phyloP scores from a whole-genome alignment of 1,140 invertebrate species.

The Heliconius nattereri region DNA sequence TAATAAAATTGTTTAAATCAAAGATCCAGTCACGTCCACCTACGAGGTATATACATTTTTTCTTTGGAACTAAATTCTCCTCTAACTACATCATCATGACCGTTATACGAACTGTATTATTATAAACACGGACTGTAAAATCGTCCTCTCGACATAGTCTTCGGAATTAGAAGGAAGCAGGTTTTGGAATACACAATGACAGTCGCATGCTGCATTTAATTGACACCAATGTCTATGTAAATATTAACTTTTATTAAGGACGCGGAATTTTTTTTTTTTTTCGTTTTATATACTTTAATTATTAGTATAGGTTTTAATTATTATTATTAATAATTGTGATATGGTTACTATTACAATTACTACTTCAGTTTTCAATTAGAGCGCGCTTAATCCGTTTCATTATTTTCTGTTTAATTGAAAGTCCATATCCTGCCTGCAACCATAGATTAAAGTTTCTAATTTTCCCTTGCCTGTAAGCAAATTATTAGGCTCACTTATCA shows the following conservation, averaged over 20 bases:
- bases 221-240: conserved; percentile 69
- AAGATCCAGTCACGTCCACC: conserved; percentile 47
- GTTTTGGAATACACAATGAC: conserved; percentile 47
- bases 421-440: conserved; percentile 55
- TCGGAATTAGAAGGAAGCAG: conserved; percentile 45
- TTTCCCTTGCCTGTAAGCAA: conserved; percentile 54
- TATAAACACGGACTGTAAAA: conserved; percentile 44
- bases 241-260: conserved; percentile 30
- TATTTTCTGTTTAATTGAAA: conserved; percentile 47
- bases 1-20: not conserved
- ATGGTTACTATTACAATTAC: no score
- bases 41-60: conserved; percentile 42
- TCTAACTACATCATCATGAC: conserved; percentile 56
- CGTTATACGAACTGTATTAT: conserved; percentile 55
- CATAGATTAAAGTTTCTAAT: conserved; percentile 58
- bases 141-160: conserved; percentile 21
- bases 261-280: not conserved
- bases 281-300: not conserved
- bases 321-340: not conserved
- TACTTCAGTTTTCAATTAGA: not conserved
- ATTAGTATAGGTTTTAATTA: not conserved
- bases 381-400: not conserved
- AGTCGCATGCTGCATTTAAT: conserved; percentile 62
- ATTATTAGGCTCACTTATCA: conserved; percentile 47
- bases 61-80: conserved; percentile 49